Evolutionary conservation across 2,113 vertebrate species (phyloP).

Genomic region (Empidonax traillii): DNA sequence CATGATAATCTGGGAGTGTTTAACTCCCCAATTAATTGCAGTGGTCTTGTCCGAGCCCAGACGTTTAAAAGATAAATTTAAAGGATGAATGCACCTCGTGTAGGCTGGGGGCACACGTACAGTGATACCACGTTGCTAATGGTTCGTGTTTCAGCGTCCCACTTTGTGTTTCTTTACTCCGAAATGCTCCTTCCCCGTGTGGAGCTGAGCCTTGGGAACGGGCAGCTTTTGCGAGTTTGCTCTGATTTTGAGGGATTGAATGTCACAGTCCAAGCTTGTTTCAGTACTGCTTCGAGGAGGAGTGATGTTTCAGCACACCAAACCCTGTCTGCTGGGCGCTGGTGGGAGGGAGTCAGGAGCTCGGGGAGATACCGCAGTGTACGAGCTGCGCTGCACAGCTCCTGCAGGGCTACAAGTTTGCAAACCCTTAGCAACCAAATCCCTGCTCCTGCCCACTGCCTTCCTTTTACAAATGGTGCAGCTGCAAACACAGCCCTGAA

Average conservation of each 20-base stretch:
- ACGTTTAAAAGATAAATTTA: conserved; percentile 45
- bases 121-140: background rate
- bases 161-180: background rate
- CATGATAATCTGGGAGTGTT: conserved; percentile 41
- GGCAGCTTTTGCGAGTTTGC: background rate
- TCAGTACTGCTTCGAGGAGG: background rate
- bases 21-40: conserved; percentile 53
- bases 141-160: background rate
- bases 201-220: background rate
- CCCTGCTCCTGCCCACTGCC: background rate
- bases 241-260: background rate
- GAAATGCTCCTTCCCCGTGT: background rate
- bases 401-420: background rate
- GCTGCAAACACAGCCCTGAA: background rate
- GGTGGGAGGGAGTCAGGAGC: background rate
- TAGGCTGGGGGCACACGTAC: background rate
- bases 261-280: background rate
- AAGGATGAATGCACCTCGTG: conserved; percentile 26
- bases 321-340: background rate
- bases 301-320: background rate
- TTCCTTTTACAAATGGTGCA: background rate
- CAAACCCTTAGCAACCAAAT: background rate
- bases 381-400: background rate
- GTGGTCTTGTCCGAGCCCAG: conserved; percentile 25
- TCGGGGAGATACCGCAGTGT: rapidly evolving